These are phyloP conservation scores for Tichodroma muraria DNA, from an alignment of 2,113 vertebrate genomes.

Conservation along the genomic window DNA sequence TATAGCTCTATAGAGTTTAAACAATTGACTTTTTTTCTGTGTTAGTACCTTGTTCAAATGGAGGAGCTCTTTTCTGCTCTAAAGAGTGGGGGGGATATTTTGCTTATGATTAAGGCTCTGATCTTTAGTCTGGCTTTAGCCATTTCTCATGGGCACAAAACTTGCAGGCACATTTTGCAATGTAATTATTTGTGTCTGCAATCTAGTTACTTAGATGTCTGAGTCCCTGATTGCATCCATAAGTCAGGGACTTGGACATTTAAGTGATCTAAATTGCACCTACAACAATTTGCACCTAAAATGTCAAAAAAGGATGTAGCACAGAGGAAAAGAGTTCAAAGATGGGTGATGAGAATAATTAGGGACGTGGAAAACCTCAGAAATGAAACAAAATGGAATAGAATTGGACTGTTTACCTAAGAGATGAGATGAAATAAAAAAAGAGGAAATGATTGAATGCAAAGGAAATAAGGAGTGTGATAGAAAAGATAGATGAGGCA, in stretches of 20 bases:
- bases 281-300: slow-evolving; percentile 53
- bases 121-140: slow-evolving; percentile 27
- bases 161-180: slow-evolving; percentile 19
- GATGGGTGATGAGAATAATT: slow-evolving; percentile 35
- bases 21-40: not conserved
- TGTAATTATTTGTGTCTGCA: slow-evolving; percentile 54
- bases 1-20: not conserved
- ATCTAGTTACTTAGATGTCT: slow-evolving; percentile 43
- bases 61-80: not conserved
- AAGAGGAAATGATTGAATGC: not conserved
- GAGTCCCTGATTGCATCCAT: slow-evolving; percentile 48
- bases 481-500: not conserved
- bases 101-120: slow-evolving; percentile 7
- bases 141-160: slow-evolving; percentile 24
- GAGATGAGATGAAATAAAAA: not conserved
- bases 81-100: not conserved
- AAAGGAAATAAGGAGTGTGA: not conserved
- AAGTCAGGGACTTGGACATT: slow-evolving; percentile 47
- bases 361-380: not conserved
- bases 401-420: slow-evolving; percentile 37
- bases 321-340: slow-evolving; percentile 14
- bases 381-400: slow-evolving; percentile 44
- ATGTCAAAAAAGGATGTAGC: slow-evolving; percentile 32
- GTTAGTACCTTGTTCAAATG: not conserved
- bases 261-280: slow-evolving; percentile 57